These are phyloP conservation scores for Lipophrys pholis DNA, from an alignment of 2,113 vertebrate species.

Conservation along the genomic window DNA sequence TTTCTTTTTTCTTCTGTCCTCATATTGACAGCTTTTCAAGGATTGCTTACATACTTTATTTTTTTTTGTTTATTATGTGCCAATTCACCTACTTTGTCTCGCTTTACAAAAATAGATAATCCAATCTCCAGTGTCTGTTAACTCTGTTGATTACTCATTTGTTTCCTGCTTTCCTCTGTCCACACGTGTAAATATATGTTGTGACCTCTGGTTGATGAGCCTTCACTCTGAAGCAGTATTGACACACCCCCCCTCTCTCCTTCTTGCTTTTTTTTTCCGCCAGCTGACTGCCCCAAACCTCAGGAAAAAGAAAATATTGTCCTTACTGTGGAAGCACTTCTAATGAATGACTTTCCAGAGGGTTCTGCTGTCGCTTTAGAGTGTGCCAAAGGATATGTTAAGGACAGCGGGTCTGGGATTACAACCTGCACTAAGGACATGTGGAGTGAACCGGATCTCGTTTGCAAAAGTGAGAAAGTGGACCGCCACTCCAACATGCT, in stretches of 20 bases:
- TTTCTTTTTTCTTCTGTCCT: too few relatives aligned
- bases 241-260: background rate
- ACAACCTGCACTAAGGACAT: slow-evolving; percentile 28
- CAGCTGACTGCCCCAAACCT: slow-evolving; percentile 69
- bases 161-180: too few relatives aligned
- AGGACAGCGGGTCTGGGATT: slow-evolving; percentile 22
- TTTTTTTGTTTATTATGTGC: too few relatives aligned
- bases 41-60: too few relatives aligned
- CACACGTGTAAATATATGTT: too few relatives aligned
- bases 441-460: slow-evolving; percentile 63
- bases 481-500: too few relatives aligned
- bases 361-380: background rate
- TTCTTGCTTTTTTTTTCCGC: background rate
- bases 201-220: background rate
- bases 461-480: slow-evolving; percentile 65
- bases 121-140: too few relatives aligned
- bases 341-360: slow-evolving; percentile 56
- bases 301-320: fast-evolving
- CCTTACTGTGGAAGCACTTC: slow-evolving; percentile 25
- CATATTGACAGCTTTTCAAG: too few relatives aligned
- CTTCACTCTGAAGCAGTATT: background rate
- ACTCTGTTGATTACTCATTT: too few relatives aligned
- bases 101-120: too few relatives aligned
- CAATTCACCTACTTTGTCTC: too few relatives aligned
- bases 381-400: slow-evolving; percentile 53